phyloP scores from a whole-genome alignment of 2,797 vertebrate genomes.

The Poeciliopsis paucimaculata region DNA sequence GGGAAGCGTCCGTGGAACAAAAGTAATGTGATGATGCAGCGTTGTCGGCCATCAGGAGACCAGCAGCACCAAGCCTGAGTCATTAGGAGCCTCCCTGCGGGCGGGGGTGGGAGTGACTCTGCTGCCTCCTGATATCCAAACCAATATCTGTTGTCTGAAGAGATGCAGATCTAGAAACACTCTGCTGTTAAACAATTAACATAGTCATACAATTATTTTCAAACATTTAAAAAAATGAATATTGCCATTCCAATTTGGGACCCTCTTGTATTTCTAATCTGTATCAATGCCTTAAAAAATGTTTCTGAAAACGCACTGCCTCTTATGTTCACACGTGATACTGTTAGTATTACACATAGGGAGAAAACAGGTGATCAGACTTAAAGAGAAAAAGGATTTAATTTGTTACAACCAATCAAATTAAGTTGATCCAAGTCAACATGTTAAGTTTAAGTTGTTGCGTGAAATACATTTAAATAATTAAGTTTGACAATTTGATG shows the following conservation, averaged over 20 bases:
- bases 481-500: too few relatives aligned
- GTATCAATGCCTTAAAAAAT: background rate
- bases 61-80: conserved; percentile 50
- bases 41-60: conserved; percentile 24
- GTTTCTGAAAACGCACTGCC: background rate
- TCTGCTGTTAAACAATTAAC: background rate
- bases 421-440: too few relatives aligned
- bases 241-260: background rate
- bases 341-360: background rate
- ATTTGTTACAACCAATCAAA: too few relatives aligned
- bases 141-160: background rate
- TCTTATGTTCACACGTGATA: background rate
- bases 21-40: conserved; percentile 30
- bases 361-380: too few relatives aligned
- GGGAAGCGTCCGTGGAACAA: conserved; percentile 9
- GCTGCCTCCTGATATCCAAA: conserved; percentile 14
- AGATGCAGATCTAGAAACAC: background rate
- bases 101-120: conserved; percentile 26
- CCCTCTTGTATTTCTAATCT: background rate
- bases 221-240: too few relatives aligned
- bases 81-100: conserved; percentile 71
- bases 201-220: background rate
- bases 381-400: background rate
- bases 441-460: too few relatives aligned
- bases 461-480: too few relatives aligned